Conservation (phyloP, 2,888 invertebrate genomes). For the Stramonita haemastoma region DNA sequence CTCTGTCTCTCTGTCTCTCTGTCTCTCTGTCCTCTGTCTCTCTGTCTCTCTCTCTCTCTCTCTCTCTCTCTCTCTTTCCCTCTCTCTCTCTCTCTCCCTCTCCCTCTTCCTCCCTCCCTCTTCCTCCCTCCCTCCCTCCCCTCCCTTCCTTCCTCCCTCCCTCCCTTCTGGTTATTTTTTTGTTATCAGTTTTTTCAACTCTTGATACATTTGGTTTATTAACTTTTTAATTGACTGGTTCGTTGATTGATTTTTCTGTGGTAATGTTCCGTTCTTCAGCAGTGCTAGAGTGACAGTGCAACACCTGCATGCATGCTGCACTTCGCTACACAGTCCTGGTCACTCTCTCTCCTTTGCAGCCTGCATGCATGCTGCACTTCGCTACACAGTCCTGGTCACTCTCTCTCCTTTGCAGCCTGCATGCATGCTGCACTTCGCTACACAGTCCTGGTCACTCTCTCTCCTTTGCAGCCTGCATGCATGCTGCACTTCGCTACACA, state of each 20-base stretch:
- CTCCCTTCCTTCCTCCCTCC: too few relatives aligned
- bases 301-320: not conserved
- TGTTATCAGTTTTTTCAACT: not conserved
- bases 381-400: not conserved
- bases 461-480: not conserved
- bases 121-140: not conserved
- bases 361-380: not conserved
- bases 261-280: too few relatives aligned
- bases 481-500: not conserved
- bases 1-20: not conserved
- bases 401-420: not conserved
- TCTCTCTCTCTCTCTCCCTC: not conserved
- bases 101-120: not conserved
- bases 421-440: not conserved
- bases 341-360: not conserved
- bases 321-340: not conserved
- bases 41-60: slow-evolving; percentile 7
- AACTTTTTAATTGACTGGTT: not conserved
- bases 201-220: not conserved
- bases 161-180: too few relatives aligned
- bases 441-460: too few relatives aligned
- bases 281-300: too few relatives aligned
- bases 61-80: not conserved
- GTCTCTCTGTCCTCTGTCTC: not conserved
- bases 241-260: too few relatives aligned